Evolutionary conservation across 2,797 vertebrate species (phyloP).

Genomic region (Acrocephalus scirpaceus): DNA sequence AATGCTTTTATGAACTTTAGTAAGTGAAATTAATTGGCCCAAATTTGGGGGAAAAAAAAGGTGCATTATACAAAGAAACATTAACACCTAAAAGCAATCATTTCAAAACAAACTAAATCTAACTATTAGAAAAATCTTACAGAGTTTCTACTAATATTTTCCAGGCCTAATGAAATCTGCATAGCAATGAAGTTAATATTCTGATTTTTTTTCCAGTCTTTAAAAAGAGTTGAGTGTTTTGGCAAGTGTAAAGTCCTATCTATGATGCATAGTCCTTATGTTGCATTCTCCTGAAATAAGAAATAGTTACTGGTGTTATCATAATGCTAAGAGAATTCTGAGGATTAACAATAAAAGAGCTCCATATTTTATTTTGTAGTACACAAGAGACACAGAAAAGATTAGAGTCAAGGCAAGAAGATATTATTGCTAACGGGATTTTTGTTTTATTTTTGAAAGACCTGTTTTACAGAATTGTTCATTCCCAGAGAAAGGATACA

Average conservation of each 20-base stretch:
- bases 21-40: background rate
- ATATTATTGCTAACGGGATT: conserved; percentile 57
- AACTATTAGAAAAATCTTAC: background rate
- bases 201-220: background rate
- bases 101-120: background rate
- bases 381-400: conserved; percentile 74
- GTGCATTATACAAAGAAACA: background rate
- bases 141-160: background rate
- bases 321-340: conserved; percentile 13
- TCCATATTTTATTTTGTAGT: conserved; percentile 56
- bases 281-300: background rate
- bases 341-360: conserved; percentile 63
- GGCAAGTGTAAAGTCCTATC: background rate
- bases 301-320: conserved; percentile 18
- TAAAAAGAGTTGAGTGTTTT: background rate
- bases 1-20: background rate
- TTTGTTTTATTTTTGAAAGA: conserved; percentile 56
- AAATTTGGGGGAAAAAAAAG: background rate
- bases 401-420: conserved; percentile 72
- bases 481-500: conserved; percentile 64
- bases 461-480: conserved; percentile 72
- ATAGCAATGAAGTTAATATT: background rate
- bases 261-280: background rate
- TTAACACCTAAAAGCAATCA: background rate
- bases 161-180: background rate